A percentile compares a stretch with the other conserved stretches of the same genome.
Evolutionary conservation across 2,888 invertebrate genomes (phyloP).

Genomic region (Parnassius orleans): DNA sequence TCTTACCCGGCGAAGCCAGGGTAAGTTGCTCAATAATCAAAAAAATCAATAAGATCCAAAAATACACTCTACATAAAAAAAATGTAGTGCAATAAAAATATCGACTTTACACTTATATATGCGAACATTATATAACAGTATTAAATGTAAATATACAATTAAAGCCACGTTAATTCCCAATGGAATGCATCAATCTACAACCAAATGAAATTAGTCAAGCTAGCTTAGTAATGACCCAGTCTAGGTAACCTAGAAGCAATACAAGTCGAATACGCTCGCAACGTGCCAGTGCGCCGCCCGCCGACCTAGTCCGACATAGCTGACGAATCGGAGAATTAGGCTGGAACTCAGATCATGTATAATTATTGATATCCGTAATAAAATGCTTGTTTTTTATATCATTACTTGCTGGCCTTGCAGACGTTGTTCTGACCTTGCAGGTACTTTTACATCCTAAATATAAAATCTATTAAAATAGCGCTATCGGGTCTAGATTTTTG

Average conservation of each 20-base stretch:
- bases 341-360: neutral
- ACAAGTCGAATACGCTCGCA: constrained; percentile 7
- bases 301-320: constrained; percentile 1
- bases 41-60: too few species aligned
- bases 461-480: too few species aligned
- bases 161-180: constrained; percentile 15
- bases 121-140: constrained; percentile 7
- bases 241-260: constrained; percentile 14
- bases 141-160: constrained; percentile 15
- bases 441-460: too few species aligned
- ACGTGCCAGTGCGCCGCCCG: neutral
- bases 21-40: too few species aligned
- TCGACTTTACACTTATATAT: neutral
- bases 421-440: too few species aligned
- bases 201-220: constrained; percentile 24
- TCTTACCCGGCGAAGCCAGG: too few species aligned
- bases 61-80: too few species aligned
- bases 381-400: neutral
- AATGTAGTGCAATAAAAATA: too few species aligned
- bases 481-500: too few species aligned
- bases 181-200: constrained; percentile 15
- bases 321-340: neutral
- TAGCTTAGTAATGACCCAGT: constrained; percentile 18
- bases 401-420: too few species aligned
- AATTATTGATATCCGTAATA: neutral